These are phyloP conservation scores for Trichopoda pennipes DNA, from an alignment of 2,888 invertebrate genomes.

Conservation along the genomic window DNA sequence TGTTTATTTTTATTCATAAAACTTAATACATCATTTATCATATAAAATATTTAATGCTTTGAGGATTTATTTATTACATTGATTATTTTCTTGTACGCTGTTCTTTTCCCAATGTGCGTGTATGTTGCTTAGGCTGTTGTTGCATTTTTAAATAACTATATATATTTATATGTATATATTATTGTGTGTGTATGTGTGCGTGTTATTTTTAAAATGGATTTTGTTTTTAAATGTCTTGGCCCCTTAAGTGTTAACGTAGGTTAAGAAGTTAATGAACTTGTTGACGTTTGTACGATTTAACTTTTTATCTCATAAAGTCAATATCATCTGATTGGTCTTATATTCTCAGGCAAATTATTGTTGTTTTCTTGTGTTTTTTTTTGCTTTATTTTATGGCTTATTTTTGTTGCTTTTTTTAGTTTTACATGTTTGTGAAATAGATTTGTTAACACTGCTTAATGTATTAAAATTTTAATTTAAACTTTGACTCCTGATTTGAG, in stretches of 20 bases:
- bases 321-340: conserved; percentile 13
- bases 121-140: neutral
- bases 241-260: conserved; percentile 71
- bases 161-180: neutral
- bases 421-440: conserved; percentile 26
- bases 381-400: conserved; percentile 25
- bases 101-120: neutral
- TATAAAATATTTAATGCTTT: conserved; percentile 39
- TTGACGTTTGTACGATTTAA: conserved; percentile 71
- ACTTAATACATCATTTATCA: conserved; percentile 66
- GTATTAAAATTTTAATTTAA: conserved; percentile 35
- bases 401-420: conserved; percentile 27
- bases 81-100: neutral
- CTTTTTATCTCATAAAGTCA: neutral
- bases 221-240: conserved; percentile 50
- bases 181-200: neutral
- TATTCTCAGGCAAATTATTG: neutral
- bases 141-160: neutral
- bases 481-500: neutral
- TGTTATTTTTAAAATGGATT: conserved; percentile 26
- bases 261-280: conserved; percentile 79
- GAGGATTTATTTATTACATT: conserved; percentile 65
- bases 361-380: neutral
- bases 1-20: conserved; percentile 41
- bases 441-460: conserved; percentile 53